Base-by-base conservation (phyloP, 2,888 invertebrate species). In the Lypha dubia region DNA sequence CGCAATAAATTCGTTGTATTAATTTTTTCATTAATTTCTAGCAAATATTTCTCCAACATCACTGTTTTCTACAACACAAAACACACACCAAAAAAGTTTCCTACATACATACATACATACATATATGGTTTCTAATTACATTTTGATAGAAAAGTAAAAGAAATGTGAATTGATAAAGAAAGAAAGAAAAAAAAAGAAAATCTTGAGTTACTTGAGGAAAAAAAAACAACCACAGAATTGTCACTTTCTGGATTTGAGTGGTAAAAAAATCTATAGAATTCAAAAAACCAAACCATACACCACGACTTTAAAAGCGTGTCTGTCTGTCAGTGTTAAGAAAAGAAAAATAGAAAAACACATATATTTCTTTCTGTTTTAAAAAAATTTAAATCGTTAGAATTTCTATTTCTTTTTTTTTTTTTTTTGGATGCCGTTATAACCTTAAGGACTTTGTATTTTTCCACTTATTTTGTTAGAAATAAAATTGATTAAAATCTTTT, bases 101-200 rank as follows among this genome's bases (percentile, higher is more conserved):
- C 49, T 73, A 77, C n/a, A n/a, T n/a, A n/a, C n/a, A n/a, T n/a
- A n/a, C n/a, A n/a, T n/a, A n/a, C n/a, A n/a, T n/a, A n/a, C n/a
- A n/a, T n/a, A n/a, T 81, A 77, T 77, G 77, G 80, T 81, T 84
- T 84, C 80, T 81, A 84, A 81, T 84, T 81, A 84, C 80, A 70
- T 49, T 81, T 84, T 56, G 35, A 38, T 62, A 76, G 8, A 41
- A 49, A 79, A 53, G 20, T 44, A 35, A 22, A 35, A 56, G 20
- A 63, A 63, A 53, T 41, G 17, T 41, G 70, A 28, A 49, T 56
- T 28, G 24, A 20, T 28, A 28, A 68, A 67, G 46, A 35, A 17
- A 53, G 17, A 63, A 70, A 71, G 60, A 51, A 56, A 35, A 17
- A 53, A 24, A 63, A 70, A 71, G 60, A 51, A 28, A 49, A 67